phyloP scores from a whole-genome alignment of 2,113 vertebrate species.

The Orycteropus afer region DNA sequence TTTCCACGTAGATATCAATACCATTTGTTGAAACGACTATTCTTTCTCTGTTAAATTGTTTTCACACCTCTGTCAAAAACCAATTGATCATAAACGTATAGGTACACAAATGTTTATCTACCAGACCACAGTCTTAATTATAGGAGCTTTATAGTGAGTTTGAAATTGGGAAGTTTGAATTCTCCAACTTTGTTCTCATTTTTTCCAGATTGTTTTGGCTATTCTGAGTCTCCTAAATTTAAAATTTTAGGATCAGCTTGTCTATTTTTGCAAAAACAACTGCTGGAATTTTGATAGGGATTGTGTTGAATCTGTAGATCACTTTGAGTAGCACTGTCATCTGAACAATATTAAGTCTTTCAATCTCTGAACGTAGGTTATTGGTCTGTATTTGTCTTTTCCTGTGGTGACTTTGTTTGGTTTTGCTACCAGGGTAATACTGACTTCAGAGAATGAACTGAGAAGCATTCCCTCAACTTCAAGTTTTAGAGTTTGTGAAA shows the following conservation, averaged over 20 bases:
- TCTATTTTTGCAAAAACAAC: too few relatives aligned
- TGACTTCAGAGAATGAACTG: neutral
- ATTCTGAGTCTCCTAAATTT: too few relatives aligned
- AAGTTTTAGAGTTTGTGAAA: neutral
- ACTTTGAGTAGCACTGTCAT: neutral
- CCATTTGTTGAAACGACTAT: neutral
- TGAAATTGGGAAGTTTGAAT: neutral
- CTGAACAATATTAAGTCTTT: neutral
- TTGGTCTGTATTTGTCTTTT: neutral
- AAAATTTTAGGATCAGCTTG: too few relatives aligned
- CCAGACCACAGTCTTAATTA: neutral
- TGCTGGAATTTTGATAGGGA: too few relatives aligned
- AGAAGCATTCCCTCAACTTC: neutral
- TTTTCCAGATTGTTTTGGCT: neutral
- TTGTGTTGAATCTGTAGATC: too few relatives aligned
- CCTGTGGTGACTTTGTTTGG: too few relatives aligned
- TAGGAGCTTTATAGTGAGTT: neutral
- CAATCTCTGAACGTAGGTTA: neutral
- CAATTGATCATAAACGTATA: neutral
- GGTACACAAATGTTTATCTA: neutral
- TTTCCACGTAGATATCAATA: neutral
- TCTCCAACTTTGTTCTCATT: neutral
- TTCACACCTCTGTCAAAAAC: neutral
- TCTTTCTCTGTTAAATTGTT: neutral
- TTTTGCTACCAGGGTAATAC: neutral